Conservation (phyloP, 2,113 vertebrate genomes). For the Myotis davidii region DNA sequence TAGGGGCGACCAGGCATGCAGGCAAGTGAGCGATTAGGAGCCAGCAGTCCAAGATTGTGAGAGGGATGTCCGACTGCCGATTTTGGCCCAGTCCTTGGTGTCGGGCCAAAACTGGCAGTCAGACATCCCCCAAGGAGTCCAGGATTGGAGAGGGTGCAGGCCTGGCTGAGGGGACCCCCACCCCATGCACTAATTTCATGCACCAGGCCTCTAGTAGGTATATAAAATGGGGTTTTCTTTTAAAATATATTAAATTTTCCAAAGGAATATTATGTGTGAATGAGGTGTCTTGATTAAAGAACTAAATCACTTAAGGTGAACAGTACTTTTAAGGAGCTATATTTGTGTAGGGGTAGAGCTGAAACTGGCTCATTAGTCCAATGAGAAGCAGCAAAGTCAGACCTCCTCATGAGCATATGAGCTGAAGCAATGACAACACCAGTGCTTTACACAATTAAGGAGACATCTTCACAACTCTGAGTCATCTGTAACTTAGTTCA, state of each 20-base stretch:
- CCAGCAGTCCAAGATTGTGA: no score
- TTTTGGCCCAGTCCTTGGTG: no score
- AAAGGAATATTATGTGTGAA: conserved; percentile 65
- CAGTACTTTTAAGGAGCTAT: conserved; percentile 55
- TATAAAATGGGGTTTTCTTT: background rate
- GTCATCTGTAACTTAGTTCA: background rate
- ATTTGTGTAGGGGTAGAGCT: background rate
- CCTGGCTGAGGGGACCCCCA: no score
- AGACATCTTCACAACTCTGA: conserved; percentile 44
- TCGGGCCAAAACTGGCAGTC: no score
- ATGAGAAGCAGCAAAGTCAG: conserved; percentile 44
- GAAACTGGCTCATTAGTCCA: conserved; percentile 20
- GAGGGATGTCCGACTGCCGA: no score
- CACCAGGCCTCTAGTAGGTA: no score
- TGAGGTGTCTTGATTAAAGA: conserved; percentile 37
- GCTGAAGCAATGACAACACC: background rate
- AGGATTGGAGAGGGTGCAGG: no score
- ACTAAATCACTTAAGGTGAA: conserved; percentile 21
- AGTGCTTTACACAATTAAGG: conserved; percentile 9
- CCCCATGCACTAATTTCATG: no score
- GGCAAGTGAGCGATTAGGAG: no score
- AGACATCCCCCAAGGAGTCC: no score
- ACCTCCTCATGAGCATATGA: background rate
- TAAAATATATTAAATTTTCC: conserved; percentile 79
- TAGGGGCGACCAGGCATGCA: no score